Evolutionary conservation across 2,113 vertebrate genomes (phyloP), one percentile per base, ranked within the genome.

Genomic region (Gallinago jamesoni): DNA sequence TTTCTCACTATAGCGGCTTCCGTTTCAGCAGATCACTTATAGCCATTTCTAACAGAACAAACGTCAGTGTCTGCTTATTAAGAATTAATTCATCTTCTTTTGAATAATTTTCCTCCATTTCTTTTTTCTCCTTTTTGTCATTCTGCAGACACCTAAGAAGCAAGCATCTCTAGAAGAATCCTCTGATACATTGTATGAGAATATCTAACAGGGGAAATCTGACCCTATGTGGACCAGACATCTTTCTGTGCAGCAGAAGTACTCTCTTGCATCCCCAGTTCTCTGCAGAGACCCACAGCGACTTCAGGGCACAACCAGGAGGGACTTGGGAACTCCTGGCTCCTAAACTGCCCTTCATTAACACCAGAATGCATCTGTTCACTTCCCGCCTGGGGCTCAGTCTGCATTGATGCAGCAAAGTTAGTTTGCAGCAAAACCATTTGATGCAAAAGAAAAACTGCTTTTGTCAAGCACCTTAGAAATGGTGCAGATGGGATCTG

Each of bases 121-220:
- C 21, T 92, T 94, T 96, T 90, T 91, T 90, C 70, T 88, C 45
- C 73, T 95, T 86, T 91, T 95, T 70, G 73, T 96, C 87, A 82
- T 95, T 93, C 57, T 85, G 64, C 88, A 97, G 96, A 77, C 73
- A 53, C 57, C 70, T 80, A 67, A 92, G 94, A 95, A 94, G 69
- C 70, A 94, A 92, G 66, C 60, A 88, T 55, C 63, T 62, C 74
- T 62, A 76, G 80, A 94, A 91, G 96, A 93, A 89, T 84, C 56
- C 67, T 89, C 33, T 78, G 96, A 97, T 87, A 94, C 53, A 3
- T 1, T 97, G 66, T 97, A 97, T 74, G 96, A 97, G 84, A 96
- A 97, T 96, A 94, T 95, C 84, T 97, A 95, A 93, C 31, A 30
- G 67, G 55, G 35, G 88, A 83, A 74, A 87, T 10, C 48, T 84